Conservation (phyloP, 2,113 vertebrate genomes). For the Oenanthe oenanthe region DNA sequence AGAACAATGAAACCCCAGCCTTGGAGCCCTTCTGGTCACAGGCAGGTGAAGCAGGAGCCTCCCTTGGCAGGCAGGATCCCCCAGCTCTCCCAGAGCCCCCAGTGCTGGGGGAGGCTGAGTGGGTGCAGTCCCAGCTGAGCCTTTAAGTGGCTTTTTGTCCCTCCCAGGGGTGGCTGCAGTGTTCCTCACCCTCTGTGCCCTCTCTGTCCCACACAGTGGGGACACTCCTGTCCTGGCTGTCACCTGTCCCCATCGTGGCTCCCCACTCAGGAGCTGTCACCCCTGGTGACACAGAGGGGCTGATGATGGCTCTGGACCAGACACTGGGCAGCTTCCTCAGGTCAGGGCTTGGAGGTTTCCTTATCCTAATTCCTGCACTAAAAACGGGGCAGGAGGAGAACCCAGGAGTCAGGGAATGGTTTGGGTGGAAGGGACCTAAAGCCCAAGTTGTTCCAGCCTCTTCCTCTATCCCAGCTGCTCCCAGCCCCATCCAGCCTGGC, state of each 20-base stretch:
- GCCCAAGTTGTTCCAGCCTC: background rate
- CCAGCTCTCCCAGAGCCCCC: background rate
- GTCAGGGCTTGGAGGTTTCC: background rate
- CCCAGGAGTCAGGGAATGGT: background rate
- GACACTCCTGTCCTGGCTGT: rapidly evolving
- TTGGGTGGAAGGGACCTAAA: background rate
- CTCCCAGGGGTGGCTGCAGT: background rate
- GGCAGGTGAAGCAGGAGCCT: background rate
- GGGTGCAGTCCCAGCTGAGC: background rate
- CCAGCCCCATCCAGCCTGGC: background rate
- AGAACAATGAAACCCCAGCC: background rate
- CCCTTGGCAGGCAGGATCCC: background rate
- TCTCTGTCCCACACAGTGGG: background rate
- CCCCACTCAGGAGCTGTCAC: background rate
- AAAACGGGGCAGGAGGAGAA: background rate
- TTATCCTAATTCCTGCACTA: background rate
- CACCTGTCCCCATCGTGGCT: background rate
- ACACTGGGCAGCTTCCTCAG: background rate
- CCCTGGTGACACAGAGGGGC: background rate
- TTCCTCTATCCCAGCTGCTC: background rate
- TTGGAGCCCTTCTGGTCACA: background rate
- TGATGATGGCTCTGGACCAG: background rate
- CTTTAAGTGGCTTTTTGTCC: background rate
- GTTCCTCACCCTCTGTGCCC: too few species aligned
- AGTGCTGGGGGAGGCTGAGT: background rate